A percentile compares a stretch with the other conserved stretches of the same genome.
Evolutionary conservation across 2,797 vertebrate genomes (phyloP).

Genomic region (Danio tinwini): DNA sequence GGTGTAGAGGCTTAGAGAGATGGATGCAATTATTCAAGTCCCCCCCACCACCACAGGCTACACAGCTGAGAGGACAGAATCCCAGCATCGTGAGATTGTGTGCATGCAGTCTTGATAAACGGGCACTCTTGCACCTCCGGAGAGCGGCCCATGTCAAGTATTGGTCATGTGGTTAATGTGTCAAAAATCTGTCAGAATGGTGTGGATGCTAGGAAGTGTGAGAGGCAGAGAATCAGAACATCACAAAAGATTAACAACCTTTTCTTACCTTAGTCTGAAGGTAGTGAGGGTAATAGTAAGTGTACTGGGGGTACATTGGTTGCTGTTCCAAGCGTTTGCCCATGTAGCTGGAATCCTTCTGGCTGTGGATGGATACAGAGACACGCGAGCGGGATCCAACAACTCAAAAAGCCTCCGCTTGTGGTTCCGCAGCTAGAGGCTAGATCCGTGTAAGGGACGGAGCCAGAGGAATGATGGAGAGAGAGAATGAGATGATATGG

Average conservation of each 20-base stretch:
- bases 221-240: slow-evolving; percentile 26
- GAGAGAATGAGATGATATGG: slow-evolving; percentile 62
- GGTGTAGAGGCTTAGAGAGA: slow-evolving; percentile 63
- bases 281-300: slow-evolving; percentile 92
- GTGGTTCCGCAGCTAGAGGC: slow-evolving; percentile 60
- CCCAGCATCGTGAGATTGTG: slow-evolving; percentile 41
- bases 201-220: slow-evolving; percentile 43
- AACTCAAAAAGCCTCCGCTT: slow-evolving; percentile 80
- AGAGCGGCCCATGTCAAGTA: slow-evolving; percentile 36
- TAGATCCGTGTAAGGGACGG: slow-evolving; percentile 67
- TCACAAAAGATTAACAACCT: slow-evolving; percentile 56
- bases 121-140: slow-evolving; percentile 28
- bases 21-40: slow-evolving; percentile 59
- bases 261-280: slow-evolving; percentile 89
- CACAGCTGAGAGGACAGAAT: slow-evolving; percentile 53
- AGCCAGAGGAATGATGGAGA: slow-evolving; percentile 56
- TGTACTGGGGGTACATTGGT: slow-evolving; percentile 96
- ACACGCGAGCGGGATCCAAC: slow-evolving; percentile 78
- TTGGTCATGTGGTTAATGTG: slow-evolving; percentile 40
- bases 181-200: slow-evolving; percentile 24
- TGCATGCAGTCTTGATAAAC: slow-evolving; percentile 14
- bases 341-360: slow-evolving; percentile 92
- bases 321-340: slow-evolving; percentile 93
- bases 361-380: slow-evolving; percentile 86
- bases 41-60: slow-evolving; percentile 49